These are phyloP conservation scores for Poeciliopsis presidionis DNA, from an alignment of 2,797 vertebrate genomes.

Conservation along the genomic window DNA sequence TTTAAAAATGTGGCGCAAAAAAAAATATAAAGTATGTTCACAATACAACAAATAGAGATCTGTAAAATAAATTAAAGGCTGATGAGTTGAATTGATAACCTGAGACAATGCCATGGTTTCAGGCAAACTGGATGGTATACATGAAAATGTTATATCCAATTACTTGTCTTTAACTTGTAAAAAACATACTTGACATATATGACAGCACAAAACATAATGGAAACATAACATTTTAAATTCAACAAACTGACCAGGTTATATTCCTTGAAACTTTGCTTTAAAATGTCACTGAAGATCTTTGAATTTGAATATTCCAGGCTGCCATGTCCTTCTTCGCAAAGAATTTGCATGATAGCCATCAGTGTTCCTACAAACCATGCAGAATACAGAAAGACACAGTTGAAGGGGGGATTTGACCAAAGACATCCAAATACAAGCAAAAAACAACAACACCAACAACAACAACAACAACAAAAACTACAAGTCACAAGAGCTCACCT, in stretches of 20 bases:
- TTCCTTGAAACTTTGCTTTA: not conserved
- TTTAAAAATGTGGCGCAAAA: not conserved
- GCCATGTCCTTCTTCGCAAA: not conserved
- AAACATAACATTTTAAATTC: not conserved
- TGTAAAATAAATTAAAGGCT: not conserved
- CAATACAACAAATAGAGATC: not conserved
- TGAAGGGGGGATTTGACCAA: not conserved
- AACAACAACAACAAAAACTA: not conserved
- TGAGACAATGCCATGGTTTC: not conserved
- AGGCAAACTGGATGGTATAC: not conserved
- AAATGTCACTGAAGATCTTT: not conserved
- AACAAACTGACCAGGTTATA: not conserved
- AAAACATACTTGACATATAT: not conserved
- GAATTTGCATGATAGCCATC: fast-evolving
- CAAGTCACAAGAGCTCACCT: not conserved
- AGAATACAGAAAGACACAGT: not conserved
- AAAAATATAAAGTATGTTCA: not conserved
- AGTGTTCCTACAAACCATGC: not conserved
- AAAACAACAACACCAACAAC: not conserved
- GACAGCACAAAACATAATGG: not conserved
- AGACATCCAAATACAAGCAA: not conserved
- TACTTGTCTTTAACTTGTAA: not conserved
- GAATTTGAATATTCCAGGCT: not conserved
- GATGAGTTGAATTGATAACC: not conserved
- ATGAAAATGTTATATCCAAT: not conserved